Base-by-base conservation (phyloP, 2,797 vertebrate species). In the Hypotaenidia philippensis region DNA sequence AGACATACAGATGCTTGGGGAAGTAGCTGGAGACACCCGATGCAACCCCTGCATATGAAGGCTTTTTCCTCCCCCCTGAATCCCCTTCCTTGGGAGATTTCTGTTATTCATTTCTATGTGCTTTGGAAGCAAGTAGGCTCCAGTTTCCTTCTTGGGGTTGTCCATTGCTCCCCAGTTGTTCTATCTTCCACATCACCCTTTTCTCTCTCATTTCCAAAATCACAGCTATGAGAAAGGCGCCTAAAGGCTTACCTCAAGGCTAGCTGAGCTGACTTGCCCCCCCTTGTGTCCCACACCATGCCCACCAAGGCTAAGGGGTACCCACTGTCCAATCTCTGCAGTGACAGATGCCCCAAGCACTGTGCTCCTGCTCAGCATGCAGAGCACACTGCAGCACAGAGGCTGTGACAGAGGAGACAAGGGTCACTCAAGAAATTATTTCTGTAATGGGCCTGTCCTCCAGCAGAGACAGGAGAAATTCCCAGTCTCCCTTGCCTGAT, bases 101-200 rank as follows among this genome's bases (percentile, higher is more conserved):
- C 76, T 60, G 6, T 9, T 83, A 1, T 17, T 79, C 78, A 29
- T 61, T 79, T 78, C 34, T 52, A 74, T 56, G 32, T 9, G 12
- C 74, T 91, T 70, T 74, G 57, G 23, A 83, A 13, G 38, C 29
- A 61, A 22, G 31, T 14, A 83, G 19, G 27, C 7, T 87, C 34
- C 2, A 3, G 6, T 32, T 85, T 85, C 49, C 26, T 65, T 40
- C 25, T 20, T 26, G 41, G 41, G 21, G 41, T 8, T 60, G 49
- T 53, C 72, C 2, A 9, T 7, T 45, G 32, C 26, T 92, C 22
- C 9, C 10, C 25, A 26, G 25, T 81, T n/a, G 14, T 0, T 0
- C 32, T 26, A 13, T 25, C 36, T 78, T 52, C 53, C 64, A 53
- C 3, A 1, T 47, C 34, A 59, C 17, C 25, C 21, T 25, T 63